Conservation (phyloP, 2,113 vertebrate species). For the Coreoperca whiteheadi region DNA sequence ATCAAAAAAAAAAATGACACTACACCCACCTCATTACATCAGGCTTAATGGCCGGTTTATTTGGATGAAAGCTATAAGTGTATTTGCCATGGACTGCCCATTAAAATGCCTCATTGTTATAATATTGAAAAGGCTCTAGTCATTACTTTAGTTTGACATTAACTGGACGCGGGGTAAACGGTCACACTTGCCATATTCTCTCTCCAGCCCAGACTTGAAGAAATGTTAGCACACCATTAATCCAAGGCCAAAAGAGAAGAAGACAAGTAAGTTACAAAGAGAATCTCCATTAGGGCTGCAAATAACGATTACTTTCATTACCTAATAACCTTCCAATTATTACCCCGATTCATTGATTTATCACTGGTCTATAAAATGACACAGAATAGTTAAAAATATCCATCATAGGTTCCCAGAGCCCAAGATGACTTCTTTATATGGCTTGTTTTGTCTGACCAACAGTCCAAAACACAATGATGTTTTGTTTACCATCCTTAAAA, state of each 20-base stretch:
- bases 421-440: background rate
- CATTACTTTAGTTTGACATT: constrained; percentile 25
- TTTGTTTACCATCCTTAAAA: background rate
- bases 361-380: background rate
- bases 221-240: background rate
- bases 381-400: background rate
- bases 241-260: background rate
- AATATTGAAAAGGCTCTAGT: constrained; percentile 7
- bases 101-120: constrained; percentile 30
- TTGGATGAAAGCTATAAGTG: background rate
- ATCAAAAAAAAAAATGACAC: constrained; percentile 6
- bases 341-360: background rate
- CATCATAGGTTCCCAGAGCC: background rate
- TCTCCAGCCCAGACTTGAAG: background rate
- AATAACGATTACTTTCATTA: background rate
- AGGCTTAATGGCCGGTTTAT: constrained; percentile 22
- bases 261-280: background rate
- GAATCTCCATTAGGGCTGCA: background rate
- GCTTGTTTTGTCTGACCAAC: background rate
- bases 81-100: background rate
- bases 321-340: background rate
- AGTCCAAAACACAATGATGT: background rate
- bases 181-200: background rate
- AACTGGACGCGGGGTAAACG: constrained; percentile 3
- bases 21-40: constrained; percentile 12